A percentile compares a stretch with the other conserved stretches of the same genome.
Conservation (phyloP, 2,888 invertebrate genomes). For the Lycaena phlaeas region DNA sequence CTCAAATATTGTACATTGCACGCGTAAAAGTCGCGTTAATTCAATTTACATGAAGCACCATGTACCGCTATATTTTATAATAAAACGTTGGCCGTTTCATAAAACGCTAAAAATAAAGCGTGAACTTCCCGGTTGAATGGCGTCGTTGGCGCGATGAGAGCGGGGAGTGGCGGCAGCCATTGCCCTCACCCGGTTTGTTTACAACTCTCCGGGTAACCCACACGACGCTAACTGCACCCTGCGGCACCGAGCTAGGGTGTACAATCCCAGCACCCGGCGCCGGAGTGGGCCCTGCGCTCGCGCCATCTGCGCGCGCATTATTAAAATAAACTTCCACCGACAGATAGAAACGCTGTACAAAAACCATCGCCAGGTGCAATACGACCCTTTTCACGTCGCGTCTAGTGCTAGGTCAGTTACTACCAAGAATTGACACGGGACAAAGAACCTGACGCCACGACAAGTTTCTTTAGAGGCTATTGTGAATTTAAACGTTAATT, state of each 20-base stretch:
- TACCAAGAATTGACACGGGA: slow-evolving; percentile 31
- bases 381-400: slow-evolving; percentile 32
- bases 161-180: slow-evolving; percentile 68
- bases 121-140: slow-evolving; percentile 73
- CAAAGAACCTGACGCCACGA: slow-evolving; percentile 30
- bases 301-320: slow-evolving; percentile 63
- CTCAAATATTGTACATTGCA: not conserved
- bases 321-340: slow-evolving; percentile 63
- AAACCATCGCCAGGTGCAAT: slow-evolving; percentile 57
- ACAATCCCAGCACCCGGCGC: slow-evolving; percentile 28
- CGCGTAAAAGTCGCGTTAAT: not conserved
- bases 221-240: slow-evolving; percentile 45
- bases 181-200: slow-evolving; percentile 71
- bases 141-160: slow-evolving; percentile 47
- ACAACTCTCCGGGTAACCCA: slow-evolving; percentile 43
- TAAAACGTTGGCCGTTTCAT: slow-evolving; percentile 40
- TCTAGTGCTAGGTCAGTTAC: slow-evolving; percentile 62
- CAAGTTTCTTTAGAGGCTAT: not conserved
- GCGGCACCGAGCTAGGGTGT: slow-evolving; percentile 38
- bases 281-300: slow-evolving; percentile 34
- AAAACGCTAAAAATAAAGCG: slow-evolving; percentile 66
- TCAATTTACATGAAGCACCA: slow-evolving; percentile 10
- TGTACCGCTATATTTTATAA: slow-evolving; percentile 23
- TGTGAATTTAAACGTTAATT: too few relatives aligned
- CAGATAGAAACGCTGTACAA: slow-evolving; percentile 44